These are phyloP conservation scores for Drosophila ironensis DNA, from an alignment of 1,140 invertebrate genomes.

Conservation along the genomic window DNA sequence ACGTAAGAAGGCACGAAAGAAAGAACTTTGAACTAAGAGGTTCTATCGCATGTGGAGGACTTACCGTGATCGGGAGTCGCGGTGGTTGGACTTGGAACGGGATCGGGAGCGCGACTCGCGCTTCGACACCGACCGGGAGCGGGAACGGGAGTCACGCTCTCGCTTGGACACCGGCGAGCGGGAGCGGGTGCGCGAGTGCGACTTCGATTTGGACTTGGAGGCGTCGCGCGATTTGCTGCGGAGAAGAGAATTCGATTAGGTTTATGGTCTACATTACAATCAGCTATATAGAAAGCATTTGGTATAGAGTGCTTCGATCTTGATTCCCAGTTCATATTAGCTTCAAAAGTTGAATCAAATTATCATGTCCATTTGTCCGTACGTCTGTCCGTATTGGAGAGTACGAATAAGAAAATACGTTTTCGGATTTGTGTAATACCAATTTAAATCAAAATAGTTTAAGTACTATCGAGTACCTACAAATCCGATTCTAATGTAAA, in stretches of 20 bases:
- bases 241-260: neutral
- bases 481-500: no score
- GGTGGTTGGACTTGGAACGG: conserved; percentile 81
- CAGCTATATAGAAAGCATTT: neutral
- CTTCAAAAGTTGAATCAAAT: no score
- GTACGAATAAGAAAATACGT: no score
- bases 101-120: conserved; percentile 81
- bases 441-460: no score
- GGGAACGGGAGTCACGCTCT: conserved; percentile 81
- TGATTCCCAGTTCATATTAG: no score
- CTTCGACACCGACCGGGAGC: conserved; percentile 76
- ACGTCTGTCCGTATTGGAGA: no score
- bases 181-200: conserved; percentile 83
- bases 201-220: conserved; percentile 84
- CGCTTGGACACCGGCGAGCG: conserved; percentile 74
- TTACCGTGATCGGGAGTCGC: conserved; percentile 82
- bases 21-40: conserved; percentile 23
- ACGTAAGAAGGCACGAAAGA: conserved; percentile 70
- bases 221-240: conserved; percentile 80
- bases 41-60: conserved; percentile 3
- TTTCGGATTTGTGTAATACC: no score
- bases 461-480: no score
- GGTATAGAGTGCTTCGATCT: no score
- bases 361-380: no score
- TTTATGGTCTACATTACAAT: no score